Base-by-base conservation (phyloP, 2,113 vertebrate genomes). In the Cynocephalus volans region DNA sequence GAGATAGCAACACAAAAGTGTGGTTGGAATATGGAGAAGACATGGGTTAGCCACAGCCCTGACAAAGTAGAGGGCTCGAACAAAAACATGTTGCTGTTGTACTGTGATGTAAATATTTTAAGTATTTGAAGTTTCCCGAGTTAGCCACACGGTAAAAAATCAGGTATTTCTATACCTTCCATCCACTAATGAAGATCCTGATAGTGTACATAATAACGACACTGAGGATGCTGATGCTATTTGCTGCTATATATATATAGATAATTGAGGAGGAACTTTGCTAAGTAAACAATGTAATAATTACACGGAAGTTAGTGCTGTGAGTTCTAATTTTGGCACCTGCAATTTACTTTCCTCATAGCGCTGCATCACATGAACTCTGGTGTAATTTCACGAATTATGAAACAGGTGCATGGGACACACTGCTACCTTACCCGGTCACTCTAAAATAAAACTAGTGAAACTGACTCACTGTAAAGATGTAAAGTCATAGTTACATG, bases 201-300 rank as follows among this genome's bases (percentile, higher is more conserved):
- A 10, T 2, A 4, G 1, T 1, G 1, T 0, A 21, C 0, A 0
- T 0, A 11, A 31, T 0, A 1, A 18, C 2, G 45, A 12, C 5
- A 1, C 4, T 31, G 21, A 11, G 2, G 50, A 9, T 12, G 1
- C 3, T 26, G 12, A 2, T 13, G 31, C 21, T 28, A 15, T 31
- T 33, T 28, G 17, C 33, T 31, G 33, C 4, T 8, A 6, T 15
- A 3, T 1, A 5, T 13, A 50, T 8, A 5, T 3, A 5, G 3
- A 4, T 2, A 50, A 41, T 2, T 6, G 2, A 23, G 18, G 21
- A 17, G 18, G 23, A 33, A 13, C 19, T 52, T 1, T 21, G 0
- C 7, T 79, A 48, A 62, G 26, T 31, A 9, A 33, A 23, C 28
- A 18, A 5, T 3, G 81, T 19, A 6, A n/a, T 28, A 4, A 6